phyloP scores from a whole-genome alignment of 2,113 vertebrate species.

The Mustela nigripes region DNA sequence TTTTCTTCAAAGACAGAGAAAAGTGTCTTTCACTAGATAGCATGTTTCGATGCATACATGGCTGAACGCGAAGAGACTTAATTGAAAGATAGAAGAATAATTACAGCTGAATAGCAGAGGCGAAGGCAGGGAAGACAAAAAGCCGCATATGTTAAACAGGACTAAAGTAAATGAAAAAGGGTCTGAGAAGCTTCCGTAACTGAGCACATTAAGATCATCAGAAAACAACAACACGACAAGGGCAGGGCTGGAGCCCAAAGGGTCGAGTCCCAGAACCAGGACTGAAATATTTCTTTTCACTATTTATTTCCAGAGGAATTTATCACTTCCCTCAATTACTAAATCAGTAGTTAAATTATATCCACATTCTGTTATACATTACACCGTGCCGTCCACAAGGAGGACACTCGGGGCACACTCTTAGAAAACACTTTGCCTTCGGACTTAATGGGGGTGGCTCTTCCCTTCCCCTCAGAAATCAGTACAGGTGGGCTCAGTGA shows the following conservation, averaged over 20 bases:
- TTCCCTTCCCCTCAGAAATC: not conserved
- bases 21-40: not conserved
- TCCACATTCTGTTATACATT: not conserved
- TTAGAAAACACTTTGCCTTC: not conserved
- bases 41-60: not conserved
- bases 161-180: not conserved
- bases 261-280: not conserved
- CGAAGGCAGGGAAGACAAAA: slow-evolving; percentile 36
- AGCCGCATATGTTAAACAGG: not conserved
- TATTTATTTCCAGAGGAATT: not conserved
- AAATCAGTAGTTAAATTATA: not conserved
- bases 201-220: not conserved
- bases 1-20: slow-evolving; percentile 36
- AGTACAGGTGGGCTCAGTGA: not conserved
- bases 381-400: not conserved
- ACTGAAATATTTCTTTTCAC: slow-evolving; percentile 4
- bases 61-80: slow-evolving; percentile 37
- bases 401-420: not conserved
- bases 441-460: not conserved
- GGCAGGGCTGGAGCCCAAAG: not conserved
- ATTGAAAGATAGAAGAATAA: slow-evolving; percentile 65
- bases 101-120: slow-evolving; percentile 14
- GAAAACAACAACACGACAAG: not conserved
- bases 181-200: not conserved
- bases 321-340: not conserved